Base-by-base conservation (phyloP, 2,888 invertebrate genomes). In the Xiphydria camelus region DNA sequence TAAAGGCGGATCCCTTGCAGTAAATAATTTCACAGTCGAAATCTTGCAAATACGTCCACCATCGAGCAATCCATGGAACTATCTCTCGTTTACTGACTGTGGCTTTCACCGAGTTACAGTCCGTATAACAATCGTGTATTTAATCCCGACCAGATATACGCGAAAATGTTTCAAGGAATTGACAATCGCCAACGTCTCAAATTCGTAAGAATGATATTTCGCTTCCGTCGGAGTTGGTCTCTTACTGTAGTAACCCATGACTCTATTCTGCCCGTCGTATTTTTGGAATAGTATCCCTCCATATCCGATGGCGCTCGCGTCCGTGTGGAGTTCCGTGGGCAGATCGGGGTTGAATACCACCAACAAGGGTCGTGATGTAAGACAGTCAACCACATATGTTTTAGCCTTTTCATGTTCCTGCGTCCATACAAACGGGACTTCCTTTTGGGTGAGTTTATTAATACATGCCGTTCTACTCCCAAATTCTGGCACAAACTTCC, bases 121-220 rank as follows among this genome's bases (percentile, higher is more conserved):
- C 61, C 2, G 60, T 59, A n/a, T 59, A 4, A 62, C 40, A 1
- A 70, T 45, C 7, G 45, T 54, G 39, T 69, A 67, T 0, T 36
- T 38, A 5, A 52, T 47, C 2, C 61, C 61, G 9, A 58, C 40
- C 0, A 67, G 23, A 35, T 65, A 67, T 4, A 54, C 53, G 4
- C 61, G 53, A 45, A 68, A 66, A 45, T 63, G 48, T 25, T 53
- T 39, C 1, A 68, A 19, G 0, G 60, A 56, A 34, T 56, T 61
- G 1, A 70, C 51, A 1, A 71, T 53, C 0, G 72, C 73, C 35
- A 73, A 46, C 2, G 59, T 55, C 38, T 73, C 66, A 4, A 59
- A 35, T 29, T 74, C 68, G 10, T 63, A 59, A 3, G 59, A 58
- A 17, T 62, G 59, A 35, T 68, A 71, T 9, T 57, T 61, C 4